phyloP scores from a whole-genome alignment of 2,113 vertebrate species.

The Opisthocomus hoazin region DNA sequence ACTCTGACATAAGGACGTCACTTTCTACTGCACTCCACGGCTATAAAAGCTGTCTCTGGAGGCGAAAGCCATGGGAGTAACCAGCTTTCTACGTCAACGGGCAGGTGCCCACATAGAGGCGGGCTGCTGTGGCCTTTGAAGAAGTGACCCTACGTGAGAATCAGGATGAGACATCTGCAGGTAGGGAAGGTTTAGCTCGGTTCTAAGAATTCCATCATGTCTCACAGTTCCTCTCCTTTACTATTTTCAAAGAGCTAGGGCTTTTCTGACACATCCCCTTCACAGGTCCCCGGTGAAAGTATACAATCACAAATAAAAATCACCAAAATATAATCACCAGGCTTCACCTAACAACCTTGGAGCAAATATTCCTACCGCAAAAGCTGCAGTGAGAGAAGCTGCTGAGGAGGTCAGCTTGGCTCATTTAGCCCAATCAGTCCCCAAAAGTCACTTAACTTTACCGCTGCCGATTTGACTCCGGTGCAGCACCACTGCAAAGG shows the following conservation, averaged over 20 bases:
- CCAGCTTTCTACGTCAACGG: neutral
- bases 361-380: neutral
- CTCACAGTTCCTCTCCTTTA: neutral
- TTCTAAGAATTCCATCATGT: neutral
- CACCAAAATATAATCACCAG: neutral
- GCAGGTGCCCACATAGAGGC: neutral
- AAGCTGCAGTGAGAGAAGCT: too few relatives aligned
- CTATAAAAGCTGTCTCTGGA: neutral
- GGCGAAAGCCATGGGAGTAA: neutral
- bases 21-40: neutral
- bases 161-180: neutral
- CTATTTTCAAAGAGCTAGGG: neutral
- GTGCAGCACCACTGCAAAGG: neutral
- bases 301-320: neutral
- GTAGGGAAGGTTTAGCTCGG: neutral
- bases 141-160: neutral
- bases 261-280: neutral
- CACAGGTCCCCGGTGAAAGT: neutral
- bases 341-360: neutral
- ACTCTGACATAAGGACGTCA: neutral
- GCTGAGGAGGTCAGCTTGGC: neutral
- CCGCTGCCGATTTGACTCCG: neutral
- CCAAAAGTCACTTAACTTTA: neutral
- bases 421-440: neutral
- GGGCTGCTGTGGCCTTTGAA: neutral